These are phyloP conservation scores for Empis stercorea DNA, from an alignment of 2,888 invertebrate species.

Conservation along the genomic window DNA sequence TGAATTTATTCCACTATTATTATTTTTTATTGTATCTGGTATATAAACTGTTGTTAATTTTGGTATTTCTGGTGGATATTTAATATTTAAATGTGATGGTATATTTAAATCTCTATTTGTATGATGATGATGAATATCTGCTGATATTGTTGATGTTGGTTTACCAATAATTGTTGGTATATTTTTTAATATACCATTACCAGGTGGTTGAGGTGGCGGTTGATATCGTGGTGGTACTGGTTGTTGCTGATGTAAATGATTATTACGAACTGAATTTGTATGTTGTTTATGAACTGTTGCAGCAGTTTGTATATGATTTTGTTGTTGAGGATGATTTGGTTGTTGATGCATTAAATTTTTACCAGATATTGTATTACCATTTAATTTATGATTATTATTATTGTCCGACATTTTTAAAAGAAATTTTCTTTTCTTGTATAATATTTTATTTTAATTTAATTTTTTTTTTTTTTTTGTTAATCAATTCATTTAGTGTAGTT, in stretches of 20 bases:
- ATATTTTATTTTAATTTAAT: no score
- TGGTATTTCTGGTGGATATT: conserved; percentile 36
- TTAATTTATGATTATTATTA: conserved; percentile 11
- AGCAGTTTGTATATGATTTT: neutral
- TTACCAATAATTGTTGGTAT: conserved; percentile 6
- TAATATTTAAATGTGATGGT: conserved; percentile 27
- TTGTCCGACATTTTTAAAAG: conserved; percentile 9
- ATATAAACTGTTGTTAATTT: conserved; percentile 35
- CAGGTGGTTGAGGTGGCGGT: conserved; percentile 57
- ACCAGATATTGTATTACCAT: conserved; percentile 9
- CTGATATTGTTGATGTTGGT: conserved; percentile 15
- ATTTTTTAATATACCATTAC: conserved; percentile 40
- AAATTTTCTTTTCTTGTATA: no score
- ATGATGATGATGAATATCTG: neutral
- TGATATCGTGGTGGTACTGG: conserved; percentile 59
- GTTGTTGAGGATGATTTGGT: conserved; percentile 9
- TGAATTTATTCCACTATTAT: conserved; percentile 27
- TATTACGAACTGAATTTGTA: neutral
- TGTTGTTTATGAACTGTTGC: conserved; percentile 1
- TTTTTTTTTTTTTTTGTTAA: no score
- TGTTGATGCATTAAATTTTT: conserved; percentile 16
- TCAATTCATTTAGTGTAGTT: no score
- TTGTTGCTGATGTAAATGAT: no score
- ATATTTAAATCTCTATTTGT: conserved; percentile 9
- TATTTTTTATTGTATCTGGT: conserved; percentile 31